A percentile compares a stretch with the other conserved stretches of the same genome.
Evolutionary conservation across 2,888 invertebrate genomes (phyloP).

Genomic region (Portevinia maculata): DNA sequence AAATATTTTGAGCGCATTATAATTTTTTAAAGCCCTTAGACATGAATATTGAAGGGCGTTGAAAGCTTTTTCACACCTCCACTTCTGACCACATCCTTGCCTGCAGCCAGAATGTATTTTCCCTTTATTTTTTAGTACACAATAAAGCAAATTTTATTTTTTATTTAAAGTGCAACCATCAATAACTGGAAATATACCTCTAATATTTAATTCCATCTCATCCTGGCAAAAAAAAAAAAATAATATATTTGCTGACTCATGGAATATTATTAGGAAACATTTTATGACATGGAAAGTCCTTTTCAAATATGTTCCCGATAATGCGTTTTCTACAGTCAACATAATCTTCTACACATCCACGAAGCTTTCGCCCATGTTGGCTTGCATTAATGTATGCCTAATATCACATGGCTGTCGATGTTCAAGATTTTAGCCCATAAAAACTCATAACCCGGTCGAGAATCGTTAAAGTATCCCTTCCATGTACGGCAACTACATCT

Average conservation of each 20-base stretch:
- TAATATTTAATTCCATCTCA: not conserved
- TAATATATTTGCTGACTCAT: constrained; percentile 54
- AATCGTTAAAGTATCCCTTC: constrained; percentile 38
- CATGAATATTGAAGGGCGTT: no score
- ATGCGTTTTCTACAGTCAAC: constrained; percentile 43
- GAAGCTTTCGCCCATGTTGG: constrained; percentile 21
- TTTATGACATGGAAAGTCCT: constrained; percentile 72
- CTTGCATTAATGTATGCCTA: constrained; percentile 63
- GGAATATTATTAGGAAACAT: constrained; percentile 65
- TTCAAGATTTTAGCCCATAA: constrained; percentile 57
- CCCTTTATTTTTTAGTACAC: not conserved
- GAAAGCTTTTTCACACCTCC: not conserved
- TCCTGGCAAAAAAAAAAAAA: not conserved
- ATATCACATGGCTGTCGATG: constrained; percentile 62
- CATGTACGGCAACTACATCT: not conserved
- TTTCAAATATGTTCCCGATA: constrained; percentile 44
- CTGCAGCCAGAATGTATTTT: not conserved
- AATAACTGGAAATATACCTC: no score
- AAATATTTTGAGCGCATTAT: no score
- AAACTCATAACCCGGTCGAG: constrained; percentile 24
- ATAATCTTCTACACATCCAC: constrained; percentile 29
- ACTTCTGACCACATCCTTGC: not conserved
- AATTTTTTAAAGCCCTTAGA: no score
- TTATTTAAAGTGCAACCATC: constrained; percentile 4
- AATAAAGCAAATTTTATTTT: constrained; percentile 1